phyloP scores from a whole-genome alignment of 2,113 vertebrate genomes.

The Tupaia chinensis region DNA sequence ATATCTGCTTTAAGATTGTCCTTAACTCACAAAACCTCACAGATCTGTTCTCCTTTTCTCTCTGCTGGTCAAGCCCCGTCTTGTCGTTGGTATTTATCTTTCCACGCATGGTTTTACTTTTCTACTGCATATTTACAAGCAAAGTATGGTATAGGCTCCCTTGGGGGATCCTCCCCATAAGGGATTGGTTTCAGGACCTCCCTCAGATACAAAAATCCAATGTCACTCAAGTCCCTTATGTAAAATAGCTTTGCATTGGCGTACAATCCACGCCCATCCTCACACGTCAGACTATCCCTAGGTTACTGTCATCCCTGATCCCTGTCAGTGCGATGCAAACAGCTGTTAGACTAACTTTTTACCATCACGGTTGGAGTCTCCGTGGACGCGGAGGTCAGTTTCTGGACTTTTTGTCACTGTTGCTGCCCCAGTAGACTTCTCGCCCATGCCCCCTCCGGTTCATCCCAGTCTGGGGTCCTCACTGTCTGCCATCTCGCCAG shows the following conservation, averaged over 20 bases:
- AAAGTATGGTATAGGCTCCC: too few relatives aligned
- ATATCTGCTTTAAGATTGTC: background rate
- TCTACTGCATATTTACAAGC: background rate
- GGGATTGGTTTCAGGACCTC: too few relatives aligned
- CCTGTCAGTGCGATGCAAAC: too few relatives aligned
- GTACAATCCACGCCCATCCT: too few relatives aligned
- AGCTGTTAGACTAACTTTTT: too few relatives aligned
- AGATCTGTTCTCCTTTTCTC: background rate
- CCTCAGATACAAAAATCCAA: too few relatives aligned
- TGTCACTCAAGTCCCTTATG: too few relatives aligned
- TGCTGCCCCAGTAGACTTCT: background rate
- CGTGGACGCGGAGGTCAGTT: background rate
- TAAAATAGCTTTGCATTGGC: too few relatives aligned
- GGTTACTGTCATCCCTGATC: too few relatives aligned
- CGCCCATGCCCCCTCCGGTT: background rate
- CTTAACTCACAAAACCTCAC: background rate
- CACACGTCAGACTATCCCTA: too few relatives aligned
- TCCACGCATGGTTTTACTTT: background rate
- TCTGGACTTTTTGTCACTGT: background rate
- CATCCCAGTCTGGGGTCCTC: background rate
- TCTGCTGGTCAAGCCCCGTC: background rate
- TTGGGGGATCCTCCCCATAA: too few relatives aligned
- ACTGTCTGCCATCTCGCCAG: fast-evolving
- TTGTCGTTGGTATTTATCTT: background rate
- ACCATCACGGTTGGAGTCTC: background rate